phyloP scores from a whole-genome alignment of 2,113 vertebrate species.

The Psammodynastes pulverulentus region DNA sequence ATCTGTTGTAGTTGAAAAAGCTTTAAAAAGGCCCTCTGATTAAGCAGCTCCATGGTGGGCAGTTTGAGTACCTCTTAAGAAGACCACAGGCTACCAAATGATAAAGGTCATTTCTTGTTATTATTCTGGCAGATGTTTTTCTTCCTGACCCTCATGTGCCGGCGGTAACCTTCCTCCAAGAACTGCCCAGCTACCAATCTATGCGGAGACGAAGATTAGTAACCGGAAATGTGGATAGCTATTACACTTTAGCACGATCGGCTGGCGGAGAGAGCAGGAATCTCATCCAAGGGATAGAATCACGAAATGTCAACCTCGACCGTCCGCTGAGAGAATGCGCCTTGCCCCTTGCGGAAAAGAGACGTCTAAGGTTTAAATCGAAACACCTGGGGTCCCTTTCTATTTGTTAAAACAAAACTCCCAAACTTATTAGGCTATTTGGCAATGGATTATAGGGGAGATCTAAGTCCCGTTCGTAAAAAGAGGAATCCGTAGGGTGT shows the following conservation, averaged over 20 bases:
- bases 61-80: background rate
- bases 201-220: slow-evolving; percentile 73
- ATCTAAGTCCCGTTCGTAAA: background rate
- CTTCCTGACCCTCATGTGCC: slow-evolving; percentile 39
- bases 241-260: background rate
- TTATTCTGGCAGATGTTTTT: slow-evolving; percentile 45
- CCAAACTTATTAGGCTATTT: background rate
- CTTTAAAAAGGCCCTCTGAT: background rate
- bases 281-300: background rate
- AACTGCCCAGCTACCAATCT: slow-evolving; percentile 89
- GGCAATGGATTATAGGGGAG: background rate
- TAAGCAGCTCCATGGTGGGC: background rate
- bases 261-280: background rate
- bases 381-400: rapidly evolving
- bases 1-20: background rate
- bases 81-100: background rate
- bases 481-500: background rate
- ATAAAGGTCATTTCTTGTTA: background rate
- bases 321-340: slow-evolving; percentile 69
- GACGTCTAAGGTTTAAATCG: slow-evolving; percentile 69
- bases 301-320: rapidly evolving
- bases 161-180: slow-evolving; percentile 76
- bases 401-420: background rate
- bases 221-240: slow-evolving; percentile 9
- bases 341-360: slow-evolving; percentile 75